Percentiles rank a stretch among this genome's conserved stretches.
These are phyloP conservation scores for Taeniopygia guttata DNA, from an alignment of 2,797 vertebrate genomes.

Conservation along the genomic window DNA sequence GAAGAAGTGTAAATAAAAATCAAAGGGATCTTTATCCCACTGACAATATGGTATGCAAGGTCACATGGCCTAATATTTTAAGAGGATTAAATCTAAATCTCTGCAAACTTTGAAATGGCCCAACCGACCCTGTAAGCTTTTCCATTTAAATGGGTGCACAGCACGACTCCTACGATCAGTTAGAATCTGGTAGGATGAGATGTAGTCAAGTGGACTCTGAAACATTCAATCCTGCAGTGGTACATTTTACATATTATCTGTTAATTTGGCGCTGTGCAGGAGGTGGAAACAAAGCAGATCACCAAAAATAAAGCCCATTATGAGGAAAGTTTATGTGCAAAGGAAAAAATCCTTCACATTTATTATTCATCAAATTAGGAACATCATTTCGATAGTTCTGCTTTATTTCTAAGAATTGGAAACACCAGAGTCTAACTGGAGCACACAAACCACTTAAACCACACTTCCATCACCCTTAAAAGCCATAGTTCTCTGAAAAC, in stretches of 20 bases:
- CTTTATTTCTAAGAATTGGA: neutral
- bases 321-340: neutral
- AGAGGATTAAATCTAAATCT: conserved; percentile 76
- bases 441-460: neutral
- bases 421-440: neutral
- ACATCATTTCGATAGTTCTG: neutral
- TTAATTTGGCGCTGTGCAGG: conserved; percentile 11
- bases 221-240: neutral
- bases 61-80: conserved; percentile 72
- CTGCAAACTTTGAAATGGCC: conserved; percentile 73
- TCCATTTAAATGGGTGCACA: conserved; percentile 65
- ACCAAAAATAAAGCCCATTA: neutral
- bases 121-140: conserved; percentile 66
- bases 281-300: neutral
- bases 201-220: conserved; percentile 6
- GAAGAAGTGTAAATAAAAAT: conserved; percentile 68
- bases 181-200: conserved; percentile 50
- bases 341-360: neutral
- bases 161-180: conserved; percentile 43
- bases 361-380: neutral
- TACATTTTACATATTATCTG: neutral
- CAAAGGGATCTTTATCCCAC: conserved; percentile 56
- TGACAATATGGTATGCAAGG: conserved; percentile 64
- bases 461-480: neutral
- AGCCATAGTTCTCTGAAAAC: neutral